phyloP scores from a whole-genome alignment of 2,113 vertebrate genomes.

The Lamprotornis superbus region DNA sequence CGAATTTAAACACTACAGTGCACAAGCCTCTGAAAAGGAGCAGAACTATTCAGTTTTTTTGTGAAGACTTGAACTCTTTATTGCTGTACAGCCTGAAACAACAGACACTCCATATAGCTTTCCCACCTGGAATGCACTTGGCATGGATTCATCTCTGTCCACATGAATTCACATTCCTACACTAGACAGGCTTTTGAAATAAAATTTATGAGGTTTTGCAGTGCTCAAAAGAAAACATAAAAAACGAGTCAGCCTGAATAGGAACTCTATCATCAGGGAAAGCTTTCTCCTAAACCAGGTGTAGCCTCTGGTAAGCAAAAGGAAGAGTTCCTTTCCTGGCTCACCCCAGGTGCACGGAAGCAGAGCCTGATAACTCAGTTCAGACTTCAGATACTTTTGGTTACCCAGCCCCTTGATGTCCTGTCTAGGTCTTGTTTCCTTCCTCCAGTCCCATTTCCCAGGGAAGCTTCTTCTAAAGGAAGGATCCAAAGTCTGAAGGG shows the following conservation, averaged over 20 bases:
- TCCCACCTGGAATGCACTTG: constrained; percentile 17
- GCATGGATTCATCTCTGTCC: not conserved
- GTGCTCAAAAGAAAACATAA: not conserved
- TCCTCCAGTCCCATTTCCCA: not conserved
- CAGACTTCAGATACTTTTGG: not conserved
- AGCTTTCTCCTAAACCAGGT: not conserved
- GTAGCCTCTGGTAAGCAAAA: not conserved
- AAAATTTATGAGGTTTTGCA: constrained; percentile 12
- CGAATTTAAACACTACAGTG: not conserved
- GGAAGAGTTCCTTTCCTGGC: not conserved
- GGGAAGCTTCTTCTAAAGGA: not conserved
- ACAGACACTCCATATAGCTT: not conserved
- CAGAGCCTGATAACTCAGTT: not conserved
- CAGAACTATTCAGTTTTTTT: not conserved
- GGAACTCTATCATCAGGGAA: not conserved
- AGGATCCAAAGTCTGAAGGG: not conserved
- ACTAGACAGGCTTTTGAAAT: constrained; percentile 8
- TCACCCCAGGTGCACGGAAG: not conserved
- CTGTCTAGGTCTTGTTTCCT: not conserved
- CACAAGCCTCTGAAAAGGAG: not conserved
- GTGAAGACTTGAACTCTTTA: not conserved
- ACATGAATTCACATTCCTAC: constrained; percentile 17
- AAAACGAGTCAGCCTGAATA: not conserved
- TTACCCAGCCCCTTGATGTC: fast-evolving
- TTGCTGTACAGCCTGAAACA: constrained; percentile 11